phyloP scores from a whole-genome alignment of 2,797 vertebrate species.

The Manis crassicaudata region DNA sequence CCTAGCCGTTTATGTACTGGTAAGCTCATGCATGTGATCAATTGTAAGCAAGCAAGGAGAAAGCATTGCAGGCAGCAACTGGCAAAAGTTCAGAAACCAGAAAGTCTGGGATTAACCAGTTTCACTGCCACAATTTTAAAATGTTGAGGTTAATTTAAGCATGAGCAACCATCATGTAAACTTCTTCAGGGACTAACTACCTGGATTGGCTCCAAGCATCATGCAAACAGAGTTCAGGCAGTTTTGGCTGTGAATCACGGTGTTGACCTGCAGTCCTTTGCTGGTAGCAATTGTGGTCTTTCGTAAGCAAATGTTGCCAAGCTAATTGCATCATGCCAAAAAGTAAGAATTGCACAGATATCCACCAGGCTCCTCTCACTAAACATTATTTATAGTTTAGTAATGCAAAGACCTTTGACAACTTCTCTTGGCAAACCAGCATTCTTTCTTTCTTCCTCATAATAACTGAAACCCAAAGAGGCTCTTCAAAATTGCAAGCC shows the following conservation, averaged over 20 bases:
- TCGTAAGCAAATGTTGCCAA: conserved; percentile 68
- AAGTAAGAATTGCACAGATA: conserved; percentile 60
- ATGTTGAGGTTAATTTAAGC: conserved; percentile 65
- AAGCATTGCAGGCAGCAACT: background rate
- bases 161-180: conserved; percentile 62
- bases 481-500: conserved; percentile 54
- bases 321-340: conserved; percentile 51
- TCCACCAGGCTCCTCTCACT: background rate
- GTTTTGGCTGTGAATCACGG: conserved; percentile 49
- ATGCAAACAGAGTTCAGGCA: conserved; percentile 28
- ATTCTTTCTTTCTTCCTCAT: conserved; percentile 44
- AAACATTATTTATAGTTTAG: conserved; percentile 66
- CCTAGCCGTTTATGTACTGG: background rate
- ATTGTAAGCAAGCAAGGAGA: background rate
- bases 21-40: background rate
- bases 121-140: conserved; percentile 26
- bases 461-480: background rate
- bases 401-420: conserved; percentile 69
- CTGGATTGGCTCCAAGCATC: conserved; percentile 48
- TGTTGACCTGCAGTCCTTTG: conserved; percentile 67
- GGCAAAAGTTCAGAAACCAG: background rate
- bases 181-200: conserved; percentile 70
- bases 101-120: conserved; percentile 12
- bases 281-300: conserved; percentile 55
- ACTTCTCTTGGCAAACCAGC: conserved; percentile 45